Conservation (phyloP, 2,113 vertebrate species). For the Hylia prasina region DNA sequence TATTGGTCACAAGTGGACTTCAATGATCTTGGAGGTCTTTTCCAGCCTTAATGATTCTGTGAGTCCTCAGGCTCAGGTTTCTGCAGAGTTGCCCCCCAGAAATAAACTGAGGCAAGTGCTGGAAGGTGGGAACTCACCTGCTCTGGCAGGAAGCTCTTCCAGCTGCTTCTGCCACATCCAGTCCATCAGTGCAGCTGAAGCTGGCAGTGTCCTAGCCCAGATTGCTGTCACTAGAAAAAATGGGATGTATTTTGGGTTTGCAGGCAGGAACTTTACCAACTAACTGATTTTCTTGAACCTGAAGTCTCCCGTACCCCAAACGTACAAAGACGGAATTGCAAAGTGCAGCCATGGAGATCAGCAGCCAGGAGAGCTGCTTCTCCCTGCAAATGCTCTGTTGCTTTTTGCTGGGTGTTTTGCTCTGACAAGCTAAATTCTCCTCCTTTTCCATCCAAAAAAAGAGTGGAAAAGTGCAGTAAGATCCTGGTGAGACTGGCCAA, state of each 20-base stretch:
- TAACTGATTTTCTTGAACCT: not conserved
- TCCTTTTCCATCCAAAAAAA: not conserved
- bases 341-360: not conserved
- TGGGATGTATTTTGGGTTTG: not conserved
- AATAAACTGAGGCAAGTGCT: not conserved
- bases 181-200: not conserved
- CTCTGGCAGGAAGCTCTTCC: not conserved
- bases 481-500: not conserved
- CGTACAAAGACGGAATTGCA: not conserved
- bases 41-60: not conserved
- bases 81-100: not conserved
- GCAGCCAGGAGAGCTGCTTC: not conserved
- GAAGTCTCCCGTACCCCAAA: not conserved
- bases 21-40: not conserved
- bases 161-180: not conserved
- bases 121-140: not conserved
- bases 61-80: not conserved
- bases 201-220: not conserved
- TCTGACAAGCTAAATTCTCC: not conserved
- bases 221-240: not conserved
- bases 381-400: not conserved
- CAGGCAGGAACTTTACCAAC: not conserved
- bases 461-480: not conserved
- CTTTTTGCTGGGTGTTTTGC: not conserved
- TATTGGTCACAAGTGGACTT: not conserved